These are phyloP conservation scores for Cyclophora albipunctata DNA, from an alignment of 2,888 invertebrate genomes.

Conservation along the genomic window DNA sequence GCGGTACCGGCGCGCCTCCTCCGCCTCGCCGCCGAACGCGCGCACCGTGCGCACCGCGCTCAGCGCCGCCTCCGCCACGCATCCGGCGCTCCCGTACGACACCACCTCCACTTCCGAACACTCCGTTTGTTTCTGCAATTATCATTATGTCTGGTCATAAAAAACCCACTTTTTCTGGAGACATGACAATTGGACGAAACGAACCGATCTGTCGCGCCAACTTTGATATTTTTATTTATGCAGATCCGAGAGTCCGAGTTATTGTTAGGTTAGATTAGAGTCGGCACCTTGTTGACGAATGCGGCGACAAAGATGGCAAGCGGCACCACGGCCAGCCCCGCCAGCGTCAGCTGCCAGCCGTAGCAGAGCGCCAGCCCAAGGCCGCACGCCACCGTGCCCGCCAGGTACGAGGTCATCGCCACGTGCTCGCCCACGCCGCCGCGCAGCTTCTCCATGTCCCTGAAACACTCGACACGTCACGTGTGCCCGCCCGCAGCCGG, in stretches of 20 bases:
- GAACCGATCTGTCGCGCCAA: too few relatives aligned
- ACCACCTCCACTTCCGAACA: conserved; percentile 77
- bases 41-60: conserved; percentile 70
- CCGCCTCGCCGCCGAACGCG: conserved; percentile 76
- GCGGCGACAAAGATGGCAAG: conserved; percentile 81
- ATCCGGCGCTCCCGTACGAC: conserved; percentile 83
- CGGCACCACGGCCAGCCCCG: conserved; percentile 85
- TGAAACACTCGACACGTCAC: conserved; percentile 30
- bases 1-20: conserved; percentile 74
- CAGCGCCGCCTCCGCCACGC: conserved; percentile 84
- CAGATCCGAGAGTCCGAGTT: too few relatives aligned
- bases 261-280: too few relatives aligned
- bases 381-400: conserved; percentile 80
- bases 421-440: conserved; percentile 89
- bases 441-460: conserved; percentile 84
- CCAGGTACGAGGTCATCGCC: conserved; percentile 81
- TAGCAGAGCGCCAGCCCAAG: conserved; percentile 81
- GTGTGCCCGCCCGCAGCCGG: neutral
- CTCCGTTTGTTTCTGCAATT: conserved; percentile 76
- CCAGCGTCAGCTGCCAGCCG: conserved; percentile 89
- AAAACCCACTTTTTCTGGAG: too few relatives aligned
- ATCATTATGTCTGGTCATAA: conserved; percentile 72
- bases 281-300: conserved; percentile 53
- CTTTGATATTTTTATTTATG: too few relatives aligned
- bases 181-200: too few relatives aligned